phyloP scores from a whole-genome alignment of 2,888 invertebrate genomes.

The Harpalus rufipes region DNA sequence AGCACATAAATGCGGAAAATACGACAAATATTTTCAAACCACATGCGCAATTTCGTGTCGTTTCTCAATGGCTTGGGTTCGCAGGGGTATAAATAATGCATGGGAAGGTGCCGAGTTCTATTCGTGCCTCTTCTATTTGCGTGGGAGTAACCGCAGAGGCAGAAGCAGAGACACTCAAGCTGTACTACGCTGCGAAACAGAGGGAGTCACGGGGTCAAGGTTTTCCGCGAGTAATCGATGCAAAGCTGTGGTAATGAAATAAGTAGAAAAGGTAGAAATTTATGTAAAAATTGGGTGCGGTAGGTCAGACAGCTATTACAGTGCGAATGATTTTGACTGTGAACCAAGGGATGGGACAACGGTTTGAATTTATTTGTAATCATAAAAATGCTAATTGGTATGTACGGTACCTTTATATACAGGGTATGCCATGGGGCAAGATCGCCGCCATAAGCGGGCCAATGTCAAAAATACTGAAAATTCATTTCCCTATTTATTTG shows the following conservation, averaged over 20 bases:
- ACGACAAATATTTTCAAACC: conserved; percentile 39
- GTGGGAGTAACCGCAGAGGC: not conserved
- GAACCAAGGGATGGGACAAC: too few species aligned
- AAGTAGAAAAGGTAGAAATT: not conserved
- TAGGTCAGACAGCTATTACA: not conserved
- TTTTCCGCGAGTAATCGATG: not conserved
- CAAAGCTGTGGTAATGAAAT: not conserved
- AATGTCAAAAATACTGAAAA: too few species aligned
- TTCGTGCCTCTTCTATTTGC: not conserved
- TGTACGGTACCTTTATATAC: too few species aligned
- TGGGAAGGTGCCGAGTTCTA: conserved; percentile 20
- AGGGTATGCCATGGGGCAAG: too few species aligned
- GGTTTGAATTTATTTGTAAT: too few species aligned
- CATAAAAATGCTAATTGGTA: too few species aligned
- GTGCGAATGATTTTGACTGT: too few species aligned
- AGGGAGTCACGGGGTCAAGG: conserved; percentile 2
- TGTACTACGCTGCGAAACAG: not conserved
- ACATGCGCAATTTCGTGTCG: conserved; percentile 34
- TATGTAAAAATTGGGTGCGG: not conserved
- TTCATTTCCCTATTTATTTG: too few species aligned
- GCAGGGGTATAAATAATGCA: conserved; percentile 27
- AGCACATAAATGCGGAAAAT: conserved; percentile 27
- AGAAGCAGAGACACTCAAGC: not conserved
- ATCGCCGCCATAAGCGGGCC: too few species aligned
- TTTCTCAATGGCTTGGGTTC: conserved; percentile 12